Evolutionary conservation across 2,797 vertebrate genomes (phyloP).

Genomic region (Peromyscus aztecus): DNA sequence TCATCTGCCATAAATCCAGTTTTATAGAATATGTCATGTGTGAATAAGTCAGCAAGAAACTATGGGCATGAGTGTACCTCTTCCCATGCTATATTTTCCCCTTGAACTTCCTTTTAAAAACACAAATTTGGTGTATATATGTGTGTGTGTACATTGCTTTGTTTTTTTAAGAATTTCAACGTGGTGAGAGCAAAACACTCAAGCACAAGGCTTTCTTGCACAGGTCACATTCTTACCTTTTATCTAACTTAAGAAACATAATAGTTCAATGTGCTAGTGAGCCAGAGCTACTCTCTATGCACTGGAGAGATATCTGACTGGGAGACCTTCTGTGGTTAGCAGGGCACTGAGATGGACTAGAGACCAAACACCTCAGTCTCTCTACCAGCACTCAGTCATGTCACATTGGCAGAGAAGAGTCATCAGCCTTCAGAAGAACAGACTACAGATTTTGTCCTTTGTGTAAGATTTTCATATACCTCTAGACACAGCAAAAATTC

Average conservation of each 20-base stretch:
- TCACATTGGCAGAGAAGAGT: neutral
- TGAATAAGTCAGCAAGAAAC: neutral
- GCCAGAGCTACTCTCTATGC: neutral
- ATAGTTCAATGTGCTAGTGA: fast-evolving
- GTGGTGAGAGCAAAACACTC: too few relatives aligned
- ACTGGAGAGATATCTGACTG: neutral
- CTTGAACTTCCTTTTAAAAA: neutral
- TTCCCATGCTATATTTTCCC: neutral
- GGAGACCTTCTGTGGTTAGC: neutral
- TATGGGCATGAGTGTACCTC: fast-evolving
- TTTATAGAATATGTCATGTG: neutral
- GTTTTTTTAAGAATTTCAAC: neutral
- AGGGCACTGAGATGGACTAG: neutral
- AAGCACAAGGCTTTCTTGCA: neutral
- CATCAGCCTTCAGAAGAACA: neutral
- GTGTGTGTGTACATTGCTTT: neutral
- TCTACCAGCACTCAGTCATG: neutral
- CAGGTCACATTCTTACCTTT: neutral
- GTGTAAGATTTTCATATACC: neutral
- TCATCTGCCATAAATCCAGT: neutral
- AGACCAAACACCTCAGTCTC: neutral
- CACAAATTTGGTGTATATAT: too few relatives aligned
- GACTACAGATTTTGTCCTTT: neutral
- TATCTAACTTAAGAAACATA: neutral
- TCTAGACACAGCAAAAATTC: neutral